These are phyloP conservation scores for Trisateles emortualis DNA, from an alignment of 2,888 invertebrate genomes.

Conservation along the genomic window DNA sequence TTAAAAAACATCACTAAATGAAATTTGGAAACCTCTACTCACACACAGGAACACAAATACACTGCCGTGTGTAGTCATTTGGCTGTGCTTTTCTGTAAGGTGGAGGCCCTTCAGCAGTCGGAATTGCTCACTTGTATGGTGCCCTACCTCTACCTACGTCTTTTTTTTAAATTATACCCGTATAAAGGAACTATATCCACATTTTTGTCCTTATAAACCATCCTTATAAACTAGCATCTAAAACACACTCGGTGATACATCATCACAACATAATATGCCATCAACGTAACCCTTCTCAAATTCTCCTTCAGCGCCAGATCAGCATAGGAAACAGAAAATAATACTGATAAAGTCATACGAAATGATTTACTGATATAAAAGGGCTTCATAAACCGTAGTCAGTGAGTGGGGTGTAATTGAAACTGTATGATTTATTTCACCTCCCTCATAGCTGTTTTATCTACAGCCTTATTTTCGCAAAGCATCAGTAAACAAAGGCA, in stretches of 20 bases:
- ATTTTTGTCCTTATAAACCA: not conserved
- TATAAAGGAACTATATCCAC: no score
- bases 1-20: no score
- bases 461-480: slow-evolving; percentile 40
- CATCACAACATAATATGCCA: slow-evolving; percentile 3
- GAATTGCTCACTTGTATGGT: no score
- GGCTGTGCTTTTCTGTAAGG: no score
- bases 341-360: slow-evolving; percentile 40
- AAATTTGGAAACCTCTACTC: no score
- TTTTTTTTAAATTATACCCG: no score
- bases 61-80: no score
- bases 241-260: not conserved
- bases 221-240: not conserved
- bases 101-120: no score
- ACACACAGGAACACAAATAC: no score
- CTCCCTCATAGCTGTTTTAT: slow-evolving; percentile 46
- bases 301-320: slow-evolving; percentile 21
- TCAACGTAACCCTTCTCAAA: slow-evolving; percentile 12
- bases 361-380: slow-evolving; percentile 47
- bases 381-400: slow-evolving; percentile 26
- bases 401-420: slow-evolving; percentile 74
- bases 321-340: slow-evolving; percentile 33
- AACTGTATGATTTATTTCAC: slow-evolving; percentile 73
- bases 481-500: slow-evolving; percentile 43
- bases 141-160: no score